Base-by-base conservation (phyloP, 2,888 invertebrate genomes). In the Meandrusa payeni region DNA sequence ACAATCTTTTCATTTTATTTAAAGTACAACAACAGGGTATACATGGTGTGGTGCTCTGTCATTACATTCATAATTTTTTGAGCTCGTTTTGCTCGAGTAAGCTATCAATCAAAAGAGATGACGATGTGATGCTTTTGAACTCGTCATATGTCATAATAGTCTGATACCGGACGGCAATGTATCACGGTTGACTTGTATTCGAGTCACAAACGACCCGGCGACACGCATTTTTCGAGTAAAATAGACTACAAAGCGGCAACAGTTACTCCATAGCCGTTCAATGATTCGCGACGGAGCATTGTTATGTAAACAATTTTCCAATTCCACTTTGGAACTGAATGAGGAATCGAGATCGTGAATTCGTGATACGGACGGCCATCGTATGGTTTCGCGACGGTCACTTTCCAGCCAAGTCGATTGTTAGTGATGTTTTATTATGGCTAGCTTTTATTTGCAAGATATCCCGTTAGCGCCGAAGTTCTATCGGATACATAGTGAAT, bases 241-340 rank as follows among this genome's bases (percentile, higher is more conserved):
- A 55, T 42, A 52, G 41, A 32, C 34, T 33, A 47, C 61, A 64
- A 68, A 64, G 61, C 54, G 55, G 41, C 46, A 47, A 48, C 55
- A 44, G 57, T 73, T 74, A 65, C 71, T 57, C 53, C 67, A 74
- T 54, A 59, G 52, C 52, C 51, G 49, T 68, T 60, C 54, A 57
- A 38, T 49, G 56, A 46, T 48, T 72, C 72, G 70, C 65, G 62
- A 43, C 55, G 59, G 56, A 59, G 59, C 55, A 55, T 68, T 76
- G 68, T 79, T 64, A 68, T 69, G 70, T 56, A 69, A 68, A 70
- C 62, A 52, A 55, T 67, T 66, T 64, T 64, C 50, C 57, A 59
- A 59, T 64, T 64, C 51, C 56, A 57, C 55, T 55, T 51, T 36
- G 48, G 40, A 38, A 5, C 39, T 37, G 50, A 57, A 61, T 54